These are phyloP conservation scores for Xerus inauris DNA, from an alignment of 2,113 vertebrate species.

Conservation along the genomic window DNA sequence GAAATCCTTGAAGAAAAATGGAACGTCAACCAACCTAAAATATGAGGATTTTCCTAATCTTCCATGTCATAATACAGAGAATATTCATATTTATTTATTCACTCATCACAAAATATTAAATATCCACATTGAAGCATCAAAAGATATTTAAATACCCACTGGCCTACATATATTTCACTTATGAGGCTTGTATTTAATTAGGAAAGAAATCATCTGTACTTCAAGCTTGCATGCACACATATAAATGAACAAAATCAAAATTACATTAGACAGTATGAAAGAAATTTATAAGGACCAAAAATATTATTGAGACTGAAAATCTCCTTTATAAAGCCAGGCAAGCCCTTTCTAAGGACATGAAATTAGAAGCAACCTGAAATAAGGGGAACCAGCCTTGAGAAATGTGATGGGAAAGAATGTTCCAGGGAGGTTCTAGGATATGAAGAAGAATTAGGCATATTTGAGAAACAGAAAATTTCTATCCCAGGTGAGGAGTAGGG, in stretches of 20 bases:
- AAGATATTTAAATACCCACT: background rate
- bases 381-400: background rate
- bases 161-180: background rate
- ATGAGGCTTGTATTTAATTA: background rate
- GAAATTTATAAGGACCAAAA: background rate
- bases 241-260: conserved; percentile 28
- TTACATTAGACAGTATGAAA: background rate
- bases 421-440: background rate
- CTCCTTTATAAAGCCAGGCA: background rate
- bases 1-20: background rate
- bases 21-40: background rate
- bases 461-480: background rate
- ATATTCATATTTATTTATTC: background rate
- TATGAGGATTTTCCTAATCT: background rate
- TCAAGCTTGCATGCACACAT: background rate
- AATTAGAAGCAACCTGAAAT: background rate
- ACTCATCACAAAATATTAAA: background rate
- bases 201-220: background rate
- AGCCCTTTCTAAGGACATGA: background rate
- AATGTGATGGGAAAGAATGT: background rate
- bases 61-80: background rate
- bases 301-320: background rate
- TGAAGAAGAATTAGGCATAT: background rate
- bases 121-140: background rate
- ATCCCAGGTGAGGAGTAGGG: background rate